Percentiles rank a stretch among this genome's conserved stretches.
These are phyloP conservation scores for Fragum fragum DNA, from an alignment of 2,888 invertebrate genomes.

Conservation along the genomic window DNA sequence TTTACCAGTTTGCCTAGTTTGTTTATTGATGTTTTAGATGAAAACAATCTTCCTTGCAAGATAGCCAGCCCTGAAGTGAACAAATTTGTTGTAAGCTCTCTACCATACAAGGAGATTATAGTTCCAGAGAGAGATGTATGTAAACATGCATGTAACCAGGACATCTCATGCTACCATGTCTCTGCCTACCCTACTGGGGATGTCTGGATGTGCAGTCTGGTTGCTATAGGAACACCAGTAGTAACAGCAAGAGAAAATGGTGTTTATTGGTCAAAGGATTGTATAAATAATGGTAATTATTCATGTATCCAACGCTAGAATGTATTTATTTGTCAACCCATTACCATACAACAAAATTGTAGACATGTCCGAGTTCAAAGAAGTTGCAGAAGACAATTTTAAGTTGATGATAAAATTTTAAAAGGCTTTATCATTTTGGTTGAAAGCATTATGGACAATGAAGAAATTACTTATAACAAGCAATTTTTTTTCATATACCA, in stretches of 20 bases:
- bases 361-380: too few relatives aligned
- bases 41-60: background rate
- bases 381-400: too few relatives aligned
- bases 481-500: too few relatives aligned
- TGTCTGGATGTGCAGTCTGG: constrained; percentile 5
- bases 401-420: too few relatives aligned
- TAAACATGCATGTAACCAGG: constrained; percentile 11
- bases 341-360: too few relatives aligned
- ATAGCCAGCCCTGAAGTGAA: background rate
- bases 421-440: too few relatives aligned
- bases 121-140: background rate
- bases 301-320: too few relatives aligned
- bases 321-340: too few relatives aligned
- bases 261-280: constrained; percentile 22
- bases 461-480: too few relatives aligned
- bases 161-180: constrained; percentile 15
- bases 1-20: too few relatives aligned
- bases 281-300: constrained; percentile 13
- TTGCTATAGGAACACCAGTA: background rate
- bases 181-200: constrained; percentile 1
- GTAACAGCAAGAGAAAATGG: background rate
- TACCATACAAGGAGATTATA: background rate
- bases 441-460: too few relatives aligned
- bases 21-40: background rate
- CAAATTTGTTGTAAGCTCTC: background rate